These are phyloP conservation scores for Bradypus variegatus DNA, from an alignment of 2,797 vertebrate species.

Conservation along the genomic window DNA sequence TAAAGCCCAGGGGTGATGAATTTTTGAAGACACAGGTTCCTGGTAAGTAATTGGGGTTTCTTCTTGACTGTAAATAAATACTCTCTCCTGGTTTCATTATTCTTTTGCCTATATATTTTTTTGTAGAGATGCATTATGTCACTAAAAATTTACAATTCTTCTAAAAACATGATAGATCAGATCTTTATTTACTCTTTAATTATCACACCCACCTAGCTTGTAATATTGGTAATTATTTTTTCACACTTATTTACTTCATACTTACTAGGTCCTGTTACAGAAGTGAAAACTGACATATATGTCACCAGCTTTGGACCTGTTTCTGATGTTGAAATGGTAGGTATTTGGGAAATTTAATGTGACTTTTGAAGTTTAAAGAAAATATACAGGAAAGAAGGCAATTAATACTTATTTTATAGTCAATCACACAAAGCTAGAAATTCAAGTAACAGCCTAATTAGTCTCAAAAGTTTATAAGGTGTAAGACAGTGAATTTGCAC, in stretches of 20 bases:
- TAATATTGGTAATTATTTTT: conserved; percentile 53
- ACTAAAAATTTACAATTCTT: conserved; percentile 27
- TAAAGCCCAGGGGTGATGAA: background rate
- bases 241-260: conserved; percentile 61
- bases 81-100: background rate
- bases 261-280: conserved; percentile 91
- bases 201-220: conserved; percentile 5
- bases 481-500: conserved; percentile 36
- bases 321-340: conserved; percentile 99
- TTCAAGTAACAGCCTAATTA: conserved; percentile 67
- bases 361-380: conserved; percentile 62
- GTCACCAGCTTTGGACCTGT: conserved; percentile 99
- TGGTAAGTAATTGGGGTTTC: conserved; percentile 34
- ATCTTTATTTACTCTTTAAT: conserved; percentile 42
- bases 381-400: conserved; percentile 54
- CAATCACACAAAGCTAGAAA: conserved; percentile 62
- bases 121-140: conserved; percentile 24
- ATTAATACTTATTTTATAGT: conserved; percentile 63
- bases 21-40: conserved; percentile 13
- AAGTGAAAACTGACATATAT: conserved; percentile 99
- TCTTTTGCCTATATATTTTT: background rate
- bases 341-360: conserved; percentile 68
- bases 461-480: conserved; percentile 17
- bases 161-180: background rate
- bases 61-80: conserved; percentile 21